Base-by-base conservation (phyloP, 64 coral and sea anemone species). In the Porites lutea region DNA sequence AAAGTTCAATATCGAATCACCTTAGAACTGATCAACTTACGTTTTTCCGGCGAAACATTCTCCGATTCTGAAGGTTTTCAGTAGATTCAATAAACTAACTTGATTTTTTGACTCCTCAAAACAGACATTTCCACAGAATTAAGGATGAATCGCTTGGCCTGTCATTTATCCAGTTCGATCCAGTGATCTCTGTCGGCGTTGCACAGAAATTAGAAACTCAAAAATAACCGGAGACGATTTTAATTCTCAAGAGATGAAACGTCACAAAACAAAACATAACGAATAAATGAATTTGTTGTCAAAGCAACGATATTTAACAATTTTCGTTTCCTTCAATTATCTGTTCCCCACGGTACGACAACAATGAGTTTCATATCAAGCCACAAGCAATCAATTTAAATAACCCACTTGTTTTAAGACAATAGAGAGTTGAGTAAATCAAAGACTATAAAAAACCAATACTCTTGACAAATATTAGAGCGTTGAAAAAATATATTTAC, bases 301-400 rank as follows among this genome's bases (percentile, higher is more conserved):
- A 68, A 84, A 84, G 81, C 81, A 84, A 84, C 81, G 4, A 69
- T 18, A 52, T n/a, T 51, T 69, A 13, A 22, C 59, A 65, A 60
- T 64, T 46, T 65, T 68, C 5, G 3, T 83, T 65, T 15, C 45
- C 19, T 65, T 65, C 13, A 83, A 83, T 83, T 83, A 3, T n/a
- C 3, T 65, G 14, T 14, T 66, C 78, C 77, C 78, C 78, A 14
- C 60, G 79, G 79, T 49, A 45, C 4, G 59, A 62, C 48, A 8
- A 66, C 44, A 48, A 66, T 49, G n/a, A 16, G 48, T 13, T 82
- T 50, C 45, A 20, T 48, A 19, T 49, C 14, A 19, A 51, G 44
- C 64, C 44, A n/a, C 10, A 23, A 5, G 22, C 5, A 8, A 3
- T 27, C 5, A 14, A 61, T 62, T 61, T 15, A 80, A 79, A 79